Conservation (phyloP, 2,888 invertebrate species). For the Eupithecia exiguata region DNA sequence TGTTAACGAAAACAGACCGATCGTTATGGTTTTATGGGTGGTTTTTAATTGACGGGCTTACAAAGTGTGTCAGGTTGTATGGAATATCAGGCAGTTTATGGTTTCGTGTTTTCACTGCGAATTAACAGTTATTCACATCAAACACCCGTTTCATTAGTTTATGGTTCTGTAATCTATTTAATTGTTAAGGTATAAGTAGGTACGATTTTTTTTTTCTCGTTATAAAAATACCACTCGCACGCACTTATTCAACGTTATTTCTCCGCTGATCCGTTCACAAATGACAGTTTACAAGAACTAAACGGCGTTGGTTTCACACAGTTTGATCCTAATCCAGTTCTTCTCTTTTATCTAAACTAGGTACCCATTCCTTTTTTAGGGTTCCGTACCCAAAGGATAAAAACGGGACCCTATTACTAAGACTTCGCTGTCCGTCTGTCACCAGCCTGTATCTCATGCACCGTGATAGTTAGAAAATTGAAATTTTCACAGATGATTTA, state of each 20-base stretch:
- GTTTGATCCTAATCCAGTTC: not conserved
- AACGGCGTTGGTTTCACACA: not conserved
- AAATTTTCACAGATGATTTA: no score
- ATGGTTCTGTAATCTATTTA: conserved; percentile 1
- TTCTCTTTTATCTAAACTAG: not conserved
- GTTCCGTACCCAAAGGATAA: no score
- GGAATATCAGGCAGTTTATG: conserved; percentile 17
- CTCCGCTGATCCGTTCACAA: not conserved
- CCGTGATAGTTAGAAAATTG: no score
- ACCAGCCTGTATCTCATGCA: no score
- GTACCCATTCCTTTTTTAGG: no score
- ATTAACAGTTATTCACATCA: not conserved
- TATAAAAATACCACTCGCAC: not conserved
- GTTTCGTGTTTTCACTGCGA: conserved; percentile 22
- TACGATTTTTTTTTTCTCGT: not conserved
- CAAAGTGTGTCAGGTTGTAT: conserved; percentile 28
- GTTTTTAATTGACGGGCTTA: conserved; percentile 27
- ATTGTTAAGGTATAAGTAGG: not conserved
- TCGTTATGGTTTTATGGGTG: conserved; percentile 34
- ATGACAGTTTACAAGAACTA: not conserved
- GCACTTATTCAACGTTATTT: not conserved
- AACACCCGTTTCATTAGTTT: conserved; percentile 5
- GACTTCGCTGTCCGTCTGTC: no score
- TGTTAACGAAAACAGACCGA: conserved; percentile 25
- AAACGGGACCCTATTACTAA: no score